phyloP scores from a whole-genome alignment of 2,888 invertebrate species.

The Temnothorax ravouxi region DNA sequence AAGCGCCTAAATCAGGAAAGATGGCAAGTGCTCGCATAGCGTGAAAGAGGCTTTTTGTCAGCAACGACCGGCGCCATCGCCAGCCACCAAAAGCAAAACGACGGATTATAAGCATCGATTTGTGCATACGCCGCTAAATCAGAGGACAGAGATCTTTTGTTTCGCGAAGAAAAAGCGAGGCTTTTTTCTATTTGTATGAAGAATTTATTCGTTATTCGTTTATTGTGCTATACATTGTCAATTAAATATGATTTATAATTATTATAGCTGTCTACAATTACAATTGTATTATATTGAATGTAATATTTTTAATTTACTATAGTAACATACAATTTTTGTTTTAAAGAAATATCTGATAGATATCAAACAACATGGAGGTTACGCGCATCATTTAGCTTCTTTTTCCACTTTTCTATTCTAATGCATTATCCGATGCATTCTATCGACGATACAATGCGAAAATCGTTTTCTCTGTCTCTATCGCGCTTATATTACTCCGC shows the following conservation, averaged over 20 bases:
- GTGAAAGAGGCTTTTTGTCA: conserved; percentile 73
- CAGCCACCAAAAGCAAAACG: conserved; percentile 48
- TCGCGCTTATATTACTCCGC: conserved; percentile 32
- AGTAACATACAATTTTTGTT: neutral
- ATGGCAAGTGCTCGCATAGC: conserved; percentile 66
- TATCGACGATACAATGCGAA: neutral
- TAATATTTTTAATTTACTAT: neutral
- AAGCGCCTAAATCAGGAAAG: conserved; percentile 69
- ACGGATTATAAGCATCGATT: conserved; percentile 64
- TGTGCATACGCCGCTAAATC: conserved; percentile 4
- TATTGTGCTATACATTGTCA: neutral
- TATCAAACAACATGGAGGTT: neutral
- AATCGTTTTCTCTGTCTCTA: conserved; percentile 18
- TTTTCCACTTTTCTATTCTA: neutral
- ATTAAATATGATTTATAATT: neutral
- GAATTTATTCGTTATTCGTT: neutral
- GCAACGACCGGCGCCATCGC: conserved; percentile 43
- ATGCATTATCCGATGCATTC: neutral
- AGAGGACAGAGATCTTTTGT: neutral
- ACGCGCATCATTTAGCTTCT: neutral
- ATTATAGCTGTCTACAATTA: neutral
- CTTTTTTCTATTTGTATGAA: neutral
- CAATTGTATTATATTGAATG: neutral
- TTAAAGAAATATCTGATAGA: neutral
- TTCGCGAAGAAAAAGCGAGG: neutral